Percentiles rank a stretch among this genome's conserved stretches.
Conservation (phyloP, 2,113 vertebrate species). For the rabbit (Oryctolagus cuniculus) region mOryCun1.1 NC_091433.1:133645001-133645500, state of each 20-base stretch:
- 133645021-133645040: not conserved
- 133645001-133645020: not conserved
- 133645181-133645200: not conserved
- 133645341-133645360: not conserved
- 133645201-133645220: not conserved
- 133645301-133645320: not conserved
- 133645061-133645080: slow-evolving; percentile 31
- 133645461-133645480: too few relatives aligned
- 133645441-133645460: too few relatives aligned
- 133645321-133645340: not conserved
- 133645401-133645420: too few relatives aligned
- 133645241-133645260: not conserved
- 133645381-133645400: too few relatives aligned
- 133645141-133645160: not conserved
- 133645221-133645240: not conserved
- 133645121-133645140: not conserved
- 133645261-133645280: not conserved
- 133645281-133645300: not conserved
- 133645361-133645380: not conserved
- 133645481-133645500: too few relatives aligned
- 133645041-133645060: not conserved
- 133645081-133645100: slow-evolving; percentile 28
- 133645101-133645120: slow-evolving; percentile 22
- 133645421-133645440: too few relatives aligned
- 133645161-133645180: not conserved